Base-by-base conservation (phyloP, 2,113 vertebrate species). In the Plestiodon gilberti region DNA sequence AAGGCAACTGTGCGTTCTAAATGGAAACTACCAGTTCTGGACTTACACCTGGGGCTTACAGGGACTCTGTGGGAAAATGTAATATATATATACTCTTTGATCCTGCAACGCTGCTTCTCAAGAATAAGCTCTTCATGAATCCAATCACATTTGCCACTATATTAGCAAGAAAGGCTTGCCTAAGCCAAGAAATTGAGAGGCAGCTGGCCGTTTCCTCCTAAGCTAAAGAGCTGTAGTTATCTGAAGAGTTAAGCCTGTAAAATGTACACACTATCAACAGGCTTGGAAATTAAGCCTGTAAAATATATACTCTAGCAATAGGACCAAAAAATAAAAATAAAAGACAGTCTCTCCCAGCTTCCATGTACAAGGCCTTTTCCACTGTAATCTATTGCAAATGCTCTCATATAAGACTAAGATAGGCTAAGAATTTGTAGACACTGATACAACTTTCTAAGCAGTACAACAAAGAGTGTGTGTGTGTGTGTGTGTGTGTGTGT, bases 101-200 rank as follows among this genome's bases (percentile, higher is more conserved):
- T 90, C 77, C 71, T 82, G 86, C 73, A 87, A 48, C 81, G 81
- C 89, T 81, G 77, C 62, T 83, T 82, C 86, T 93, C 89, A 76
- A 81, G 70, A 93, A 94, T 89, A 92, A 90, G 84, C 70, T 93
- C 81, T 93, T 88, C 70, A 81, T 90, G 93, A 94, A 90, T 89
- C 81, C 79, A 91, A 91, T 88, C 13, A 92, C 87, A 93, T 86
- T 61, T 78, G 78, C 75, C 78, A 83, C 76, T 13, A 86, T 88
- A 91, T 89, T 84, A 85, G 87, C 35, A 87, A 93, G 88, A 95
- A 94, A 87, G 0, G 35, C 71, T 84, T 89, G 55, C 85, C 91
- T 91, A 90, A 91, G 82, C 87, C 90, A 78, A 48, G n/a, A 64
- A 78, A 67, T 59, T 90, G 88, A 94, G 79, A 90, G 83, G 71